Conservation (phyloP, 2,113 vertebrate species). For the Poeciliopsis occidentalis region DNA sequence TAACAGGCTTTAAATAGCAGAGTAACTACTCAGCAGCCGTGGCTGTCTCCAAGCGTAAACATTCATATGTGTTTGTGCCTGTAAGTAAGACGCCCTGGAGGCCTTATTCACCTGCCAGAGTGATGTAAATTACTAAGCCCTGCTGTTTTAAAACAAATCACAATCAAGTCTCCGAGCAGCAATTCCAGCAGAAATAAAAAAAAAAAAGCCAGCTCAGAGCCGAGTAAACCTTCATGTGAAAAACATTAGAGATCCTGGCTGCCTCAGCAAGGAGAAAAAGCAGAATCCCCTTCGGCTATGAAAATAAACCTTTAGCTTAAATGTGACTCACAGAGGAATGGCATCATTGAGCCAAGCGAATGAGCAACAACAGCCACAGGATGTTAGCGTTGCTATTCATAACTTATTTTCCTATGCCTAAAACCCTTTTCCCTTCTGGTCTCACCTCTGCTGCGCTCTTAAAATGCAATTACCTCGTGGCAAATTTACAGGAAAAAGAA, state of each 20-base stretch:
- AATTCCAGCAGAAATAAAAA: conserved; percentile 57
- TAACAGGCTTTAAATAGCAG: conserved; percentile 42
- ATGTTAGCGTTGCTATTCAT: conserved; percentile 76
- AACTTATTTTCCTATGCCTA: conserved; percentile 72
- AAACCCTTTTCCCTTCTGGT: conserved; percentile 71
- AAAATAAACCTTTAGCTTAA: conserved; percentile 76
- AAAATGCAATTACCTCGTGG: conserved; percentile 73
- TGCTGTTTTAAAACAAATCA: conserved; percentile 69
- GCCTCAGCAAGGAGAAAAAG: conserved; percentile 36
- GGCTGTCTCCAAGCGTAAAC: conserved; percentile 32
- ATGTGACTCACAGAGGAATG: conserved; percentile 74
- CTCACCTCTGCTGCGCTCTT: conserved; percentile 73
- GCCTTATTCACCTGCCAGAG: conserved; percentile 51
- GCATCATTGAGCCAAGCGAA: conserved; percentile 71
- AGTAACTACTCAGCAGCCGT: conserved; percentile 42
- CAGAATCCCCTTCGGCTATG: conserved; percentile 61
- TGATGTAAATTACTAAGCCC: conserved; percentile 64
- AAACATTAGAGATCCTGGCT: conserved; percentile 62
- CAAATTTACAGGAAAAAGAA: conserved; percentile 69
- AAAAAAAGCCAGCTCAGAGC: conserved; percentile 44
- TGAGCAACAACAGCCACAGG: conserved; percentile 76
- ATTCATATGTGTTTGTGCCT: conserved; percentile 55
- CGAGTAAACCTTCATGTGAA: conserved; percentile 67
- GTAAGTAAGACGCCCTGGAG: conserved; percentile 52
- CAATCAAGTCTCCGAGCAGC: conserved; percentile 65